Percentiles rank a stretch among this genome's conserved stretches.
phyloP scores from a whole-genome alignment of 2,113 vertebrate species.

The Dipodomys spectabilis region DNA sequence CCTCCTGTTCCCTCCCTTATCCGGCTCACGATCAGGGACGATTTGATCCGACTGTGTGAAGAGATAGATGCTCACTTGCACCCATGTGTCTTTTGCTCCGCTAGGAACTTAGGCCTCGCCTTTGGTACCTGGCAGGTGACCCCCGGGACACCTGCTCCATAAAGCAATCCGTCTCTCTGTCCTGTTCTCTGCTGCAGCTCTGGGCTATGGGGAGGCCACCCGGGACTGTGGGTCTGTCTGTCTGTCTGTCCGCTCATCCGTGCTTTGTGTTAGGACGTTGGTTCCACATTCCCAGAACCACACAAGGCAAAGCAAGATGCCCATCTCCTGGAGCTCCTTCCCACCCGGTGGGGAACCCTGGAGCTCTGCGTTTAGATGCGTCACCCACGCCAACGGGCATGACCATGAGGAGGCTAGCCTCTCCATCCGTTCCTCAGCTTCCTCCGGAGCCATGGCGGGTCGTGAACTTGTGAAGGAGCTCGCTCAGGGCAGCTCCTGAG shows the following conservation, averaged over 20 bases:
- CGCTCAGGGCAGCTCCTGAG: neutral
- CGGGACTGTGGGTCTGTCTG: neutral
- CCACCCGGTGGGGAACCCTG: no score
- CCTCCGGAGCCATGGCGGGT: neutral
- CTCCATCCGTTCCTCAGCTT: neutral
- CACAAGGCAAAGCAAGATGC: no score
- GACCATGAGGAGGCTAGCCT: neutral
- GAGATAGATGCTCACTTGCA: no score
- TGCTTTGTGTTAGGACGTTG: no score
- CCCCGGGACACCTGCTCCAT: neutral
- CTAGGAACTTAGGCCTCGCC: neutral
- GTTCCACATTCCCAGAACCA: no score
- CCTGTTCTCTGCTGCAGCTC: neutral
- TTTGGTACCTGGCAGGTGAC: neutral
- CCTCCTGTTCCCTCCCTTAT: neutral
- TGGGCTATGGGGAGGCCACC: neutral
- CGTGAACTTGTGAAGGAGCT: neutral
- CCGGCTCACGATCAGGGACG: no score
- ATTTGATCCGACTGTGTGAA: no score
- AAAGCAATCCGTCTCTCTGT: neutral
- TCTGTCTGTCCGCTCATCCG: neutral
- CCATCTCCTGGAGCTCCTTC: neutral
- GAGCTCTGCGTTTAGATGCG: no score
- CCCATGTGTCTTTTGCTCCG: neutral
- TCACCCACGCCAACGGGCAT: neutral